These are phyloP conservation scores for Pantherophis guttatus DNA, from an alignment of 2,113 vertebrate species.

Conservation along the genomic window DNA sequence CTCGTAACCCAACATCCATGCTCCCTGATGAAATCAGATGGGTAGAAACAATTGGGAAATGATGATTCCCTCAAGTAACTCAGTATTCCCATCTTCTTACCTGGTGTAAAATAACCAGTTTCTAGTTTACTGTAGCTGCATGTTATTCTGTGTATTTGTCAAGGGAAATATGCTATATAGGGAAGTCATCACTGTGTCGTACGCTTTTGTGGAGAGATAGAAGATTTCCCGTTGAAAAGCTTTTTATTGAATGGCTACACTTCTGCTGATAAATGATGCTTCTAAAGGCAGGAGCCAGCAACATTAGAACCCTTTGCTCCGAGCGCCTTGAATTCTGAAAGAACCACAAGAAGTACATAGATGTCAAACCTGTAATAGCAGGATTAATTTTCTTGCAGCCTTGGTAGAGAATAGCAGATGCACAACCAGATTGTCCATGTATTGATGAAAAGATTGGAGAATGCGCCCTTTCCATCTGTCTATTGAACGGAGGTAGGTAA, in stretches of 20 bases:
- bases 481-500: slow-evolving; percentile 17
- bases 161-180: neutral
- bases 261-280: neutral
- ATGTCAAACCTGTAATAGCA: neutral
- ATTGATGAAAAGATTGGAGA: slow-evolving; percentile 18
- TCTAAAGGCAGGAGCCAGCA: neutral
- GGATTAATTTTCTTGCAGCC: neutral
- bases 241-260: neutral
- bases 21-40: neutral
- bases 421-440: neutral
- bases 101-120: neutral
- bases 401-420: neutral
- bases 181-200: neutral
- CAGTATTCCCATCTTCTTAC: neutral
- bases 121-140: neutral
- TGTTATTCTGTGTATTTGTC: neutral
- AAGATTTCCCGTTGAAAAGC: neutral
- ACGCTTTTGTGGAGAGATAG: neutral
- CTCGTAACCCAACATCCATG: neutral
- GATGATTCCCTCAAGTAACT: neutral
- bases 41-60: neutral
- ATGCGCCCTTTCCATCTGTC: slow-evolving; percentile 16
- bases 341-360: neutral
- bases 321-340: neutral
- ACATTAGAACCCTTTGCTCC: neutral